A percentile compares a stretch with the other conserved stretches of the same genome.
phyloP scores from a whole-genome alignment of 2,797 vertebrate genomes.

The Platalea minor region DNA sequence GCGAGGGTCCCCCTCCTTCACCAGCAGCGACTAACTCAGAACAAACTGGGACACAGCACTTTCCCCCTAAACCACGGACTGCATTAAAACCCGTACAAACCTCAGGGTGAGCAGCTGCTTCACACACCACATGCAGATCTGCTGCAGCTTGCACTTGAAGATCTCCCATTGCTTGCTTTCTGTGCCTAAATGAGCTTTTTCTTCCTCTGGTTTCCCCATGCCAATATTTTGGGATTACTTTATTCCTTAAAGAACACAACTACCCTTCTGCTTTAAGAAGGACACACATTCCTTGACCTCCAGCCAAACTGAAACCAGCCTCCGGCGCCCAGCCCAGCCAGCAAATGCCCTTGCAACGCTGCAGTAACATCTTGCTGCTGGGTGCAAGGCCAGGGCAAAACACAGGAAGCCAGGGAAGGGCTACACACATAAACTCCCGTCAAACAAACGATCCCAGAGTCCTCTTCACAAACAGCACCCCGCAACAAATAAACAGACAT shows the following conservation, averaged over 20 bases:
- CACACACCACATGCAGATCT: not conserved
- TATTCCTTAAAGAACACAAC: not conserved
- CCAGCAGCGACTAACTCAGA: not conserved
- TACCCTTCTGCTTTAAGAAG: not conserved
- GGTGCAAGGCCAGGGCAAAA: not conserved
- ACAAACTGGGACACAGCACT: not conserved
- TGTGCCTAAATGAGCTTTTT: not conserved
- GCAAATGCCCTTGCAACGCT: not conserved
- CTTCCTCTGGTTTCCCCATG: not conserved
- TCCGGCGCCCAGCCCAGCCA: not conserved
- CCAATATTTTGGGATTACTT: not conserved
- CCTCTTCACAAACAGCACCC: not conserved
- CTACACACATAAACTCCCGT: rapidly evolving
- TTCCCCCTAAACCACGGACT: not conserved
- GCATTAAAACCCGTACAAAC: not conserved
- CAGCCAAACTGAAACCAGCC: not conserved
- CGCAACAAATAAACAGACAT: rapidly evolving
- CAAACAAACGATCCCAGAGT: not conserved
- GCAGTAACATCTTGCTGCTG: not conserved
- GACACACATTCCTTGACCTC: not conserved
- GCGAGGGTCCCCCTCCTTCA: not conserved
- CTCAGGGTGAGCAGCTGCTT: not conserved
- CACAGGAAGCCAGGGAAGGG: not conserved
- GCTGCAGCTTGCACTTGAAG: not conserved
- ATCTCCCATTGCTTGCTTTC: not conserved